Evolutionary conservation across 1,140 invertebrate genomes (phyloP).

Genomic region (Cecropterus lyciades): DNA sequence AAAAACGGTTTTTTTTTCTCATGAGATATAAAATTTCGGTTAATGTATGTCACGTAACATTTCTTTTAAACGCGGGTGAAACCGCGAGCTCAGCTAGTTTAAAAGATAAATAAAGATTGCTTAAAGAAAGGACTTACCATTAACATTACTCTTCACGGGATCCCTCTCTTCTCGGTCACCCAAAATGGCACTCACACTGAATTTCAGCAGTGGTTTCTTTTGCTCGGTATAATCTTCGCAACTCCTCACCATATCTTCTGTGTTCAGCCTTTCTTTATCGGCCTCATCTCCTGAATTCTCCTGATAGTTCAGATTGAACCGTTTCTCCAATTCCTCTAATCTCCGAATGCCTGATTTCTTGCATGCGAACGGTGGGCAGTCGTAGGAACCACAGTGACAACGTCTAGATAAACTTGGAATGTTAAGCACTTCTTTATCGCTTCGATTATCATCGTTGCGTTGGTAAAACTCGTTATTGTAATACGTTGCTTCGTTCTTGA

Average conservation of each 20-base stretch:
- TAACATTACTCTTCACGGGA: conserved; percentile 53
- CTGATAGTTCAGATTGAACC: conserved; percentile 69
- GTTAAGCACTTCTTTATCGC: conserved; percentile 72
- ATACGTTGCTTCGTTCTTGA: conserved; percentile 57
- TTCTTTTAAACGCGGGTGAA: no score
- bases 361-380: conserved; percentile 69
- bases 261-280: conserved; percentile 50
- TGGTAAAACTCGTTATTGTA: conserved; percentile 65
- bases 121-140: conserved; percentile 50
- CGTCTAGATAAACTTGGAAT: conserved; percentile 61
- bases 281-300: conserved; percentile 71
- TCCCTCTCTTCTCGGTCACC: conserved; percentile 79
- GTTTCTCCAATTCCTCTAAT: conserved; percentile 70
- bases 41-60: no score
- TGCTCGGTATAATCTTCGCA: conserved; percentile 71
- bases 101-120: no score
- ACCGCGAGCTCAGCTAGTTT: no score
- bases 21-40: no score
- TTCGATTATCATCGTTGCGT: conserved; percentile 50
- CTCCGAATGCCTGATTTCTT: conserved; percentile 70
- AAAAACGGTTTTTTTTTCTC: no score
- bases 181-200: conserved; percentile 96
- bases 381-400: conserved; percentile 64
- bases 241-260: conserved; percentile 70
- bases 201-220: conserved; percentile 93